phyloP scores from a whole-genome alignment of 2,888 invertebrate species.

The Creontiades dilutus region DNA sequence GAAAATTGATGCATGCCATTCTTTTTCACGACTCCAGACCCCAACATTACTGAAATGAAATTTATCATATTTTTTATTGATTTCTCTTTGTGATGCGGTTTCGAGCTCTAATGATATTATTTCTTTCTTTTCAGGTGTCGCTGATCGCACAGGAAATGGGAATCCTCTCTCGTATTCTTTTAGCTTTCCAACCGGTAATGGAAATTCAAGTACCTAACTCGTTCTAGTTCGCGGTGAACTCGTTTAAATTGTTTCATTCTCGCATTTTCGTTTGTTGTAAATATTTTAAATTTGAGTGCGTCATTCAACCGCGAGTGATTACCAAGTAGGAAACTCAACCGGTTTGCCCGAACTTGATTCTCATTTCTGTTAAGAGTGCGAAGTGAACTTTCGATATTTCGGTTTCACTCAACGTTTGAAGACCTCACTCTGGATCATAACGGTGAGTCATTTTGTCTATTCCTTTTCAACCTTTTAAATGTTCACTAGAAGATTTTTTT shows the following conservation, averaged over 20 bases:
- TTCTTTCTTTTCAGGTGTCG: not conserved
- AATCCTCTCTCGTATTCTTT: not conserved
- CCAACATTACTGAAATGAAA: too few species aligned
- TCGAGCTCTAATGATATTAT: not conserved
- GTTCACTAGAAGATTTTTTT: not conserved
- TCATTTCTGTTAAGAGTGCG: not conserved
- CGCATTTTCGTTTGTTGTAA: not conserved
- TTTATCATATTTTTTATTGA: too few species aligned
- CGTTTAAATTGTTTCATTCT: not conserved
- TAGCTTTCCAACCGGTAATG: not conserved
- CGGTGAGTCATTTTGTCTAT: not conserved
- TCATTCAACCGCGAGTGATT: not conserved
- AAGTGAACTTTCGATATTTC: constrained; percentile 11
- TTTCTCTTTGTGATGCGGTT: too few species aligned
- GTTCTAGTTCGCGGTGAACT: not conserved
- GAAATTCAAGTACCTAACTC: not conserved
- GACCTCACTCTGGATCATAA: constrained; percentile 48
- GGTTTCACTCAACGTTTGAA: not conserved
- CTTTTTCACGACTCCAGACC: too few species aligned
- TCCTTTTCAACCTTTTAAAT: too few species aligned
- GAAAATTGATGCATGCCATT: too few species aligned
- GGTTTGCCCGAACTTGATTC: not conserved
- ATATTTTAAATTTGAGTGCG: not conserved
- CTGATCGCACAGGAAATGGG: not conserved
- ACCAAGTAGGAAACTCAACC: not conserved